These are phyloP conservation scores for Dendrolimus houi DNA, from an alignment of 2,888 invertebrate genomes.

Conservation along the genomic window DNA sequence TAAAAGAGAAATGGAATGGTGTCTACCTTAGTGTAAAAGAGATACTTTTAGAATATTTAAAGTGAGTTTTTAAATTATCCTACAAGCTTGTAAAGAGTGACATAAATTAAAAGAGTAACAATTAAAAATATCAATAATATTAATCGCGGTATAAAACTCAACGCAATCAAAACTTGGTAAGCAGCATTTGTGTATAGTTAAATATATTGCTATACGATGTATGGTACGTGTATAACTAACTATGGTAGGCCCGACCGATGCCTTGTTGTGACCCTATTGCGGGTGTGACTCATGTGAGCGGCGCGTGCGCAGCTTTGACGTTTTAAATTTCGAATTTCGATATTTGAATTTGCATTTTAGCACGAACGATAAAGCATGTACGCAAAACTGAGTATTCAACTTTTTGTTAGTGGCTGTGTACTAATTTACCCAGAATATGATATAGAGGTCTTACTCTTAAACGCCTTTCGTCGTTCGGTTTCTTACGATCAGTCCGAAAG, in stretches of 20 bases:
- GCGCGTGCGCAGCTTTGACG: conserved; percentile 65
- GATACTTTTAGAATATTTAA: no score
- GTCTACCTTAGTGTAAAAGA: no score
- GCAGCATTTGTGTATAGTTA: conserved; percentile 38
- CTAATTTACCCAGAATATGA: background rate
- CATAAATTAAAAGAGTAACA: no score
- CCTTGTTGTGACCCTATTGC: conserved; percentile 69
- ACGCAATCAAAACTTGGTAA: conserved; percentile 62
- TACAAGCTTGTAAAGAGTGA: no score
- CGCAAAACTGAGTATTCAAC: conserved; percentile 12
- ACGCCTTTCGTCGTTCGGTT: no score
- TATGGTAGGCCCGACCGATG: conserved; percentile 27
- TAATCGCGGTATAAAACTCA: conserved; percentile 26
- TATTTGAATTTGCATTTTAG: conserved; percentile 42
- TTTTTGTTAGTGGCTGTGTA: background rate
- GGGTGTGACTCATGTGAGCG: conserved; percentile 61
- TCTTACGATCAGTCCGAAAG: no score
- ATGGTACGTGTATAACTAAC: conserved; percentile 20
- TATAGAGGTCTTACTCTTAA: no score
- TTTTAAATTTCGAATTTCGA: conserved; percentile 60
- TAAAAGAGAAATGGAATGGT: no score
- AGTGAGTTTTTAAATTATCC: no score
- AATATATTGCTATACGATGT: conserved; percentile 23
- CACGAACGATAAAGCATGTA: conserved; percentile 45
- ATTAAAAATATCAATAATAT: conserved; percentile 28